Base-by-base conservation (phyloP, 2,113 vertebrate species). In the Benitochromis conjunctus region DNA sequence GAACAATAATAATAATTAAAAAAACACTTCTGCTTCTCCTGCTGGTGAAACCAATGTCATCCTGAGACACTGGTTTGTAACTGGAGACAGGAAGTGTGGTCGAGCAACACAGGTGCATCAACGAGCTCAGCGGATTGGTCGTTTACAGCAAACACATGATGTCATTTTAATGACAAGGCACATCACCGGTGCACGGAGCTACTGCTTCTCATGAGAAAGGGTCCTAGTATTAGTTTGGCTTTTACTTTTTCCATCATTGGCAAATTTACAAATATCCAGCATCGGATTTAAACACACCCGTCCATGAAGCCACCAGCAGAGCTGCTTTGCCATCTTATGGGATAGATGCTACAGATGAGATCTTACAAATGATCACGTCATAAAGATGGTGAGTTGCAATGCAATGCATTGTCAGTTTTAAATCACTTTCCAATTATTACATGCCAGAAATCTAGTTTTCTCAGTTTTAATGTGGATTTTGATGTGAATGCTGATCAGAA, bases 141-240 rank as follows among this genome's bases (percentile, higher is more conserved):
- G 5, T 86, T 43, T 46, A 82, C 78, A 86, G 79, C 82, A 89
- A 87, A 84, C 58, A 48, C 11, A 60, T 71, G 43, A 69, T 29
- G 36, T 71, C 38, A 41, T 66, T 58, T 36, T 81, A 21, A 34
- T 78, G 57, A 85, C 14, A 89, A 92, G 90, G 93, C 94, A 94
- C 86, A 81, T 84, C 3, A 58, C 8, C 12, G 57, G 13, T 79
- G 29, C 26, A n/a, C 7, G 54, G 36, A 71, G 18, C 11, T 18
- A n/a, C 36, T 26, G n/a, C 5, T 83, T 69, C 54, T 80, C 9
- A 12, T 19, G 26, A 76, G 46, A n/a, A 76, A 76, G 2, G 46
- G 71, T 53, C 71, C 64, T 69, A 69, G 21, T 71, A 31, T 29
- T 43, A 87, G 2, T 74, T 54, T 60, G 18, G 12, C n/a, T 13